A percentile compares a stretch with the other conserved stretches of the same genome.
Evolutionary conservation across 1,140 invertebrate species (phyloP).

Genomic region (Brachionus rotundiformis): DNA sequence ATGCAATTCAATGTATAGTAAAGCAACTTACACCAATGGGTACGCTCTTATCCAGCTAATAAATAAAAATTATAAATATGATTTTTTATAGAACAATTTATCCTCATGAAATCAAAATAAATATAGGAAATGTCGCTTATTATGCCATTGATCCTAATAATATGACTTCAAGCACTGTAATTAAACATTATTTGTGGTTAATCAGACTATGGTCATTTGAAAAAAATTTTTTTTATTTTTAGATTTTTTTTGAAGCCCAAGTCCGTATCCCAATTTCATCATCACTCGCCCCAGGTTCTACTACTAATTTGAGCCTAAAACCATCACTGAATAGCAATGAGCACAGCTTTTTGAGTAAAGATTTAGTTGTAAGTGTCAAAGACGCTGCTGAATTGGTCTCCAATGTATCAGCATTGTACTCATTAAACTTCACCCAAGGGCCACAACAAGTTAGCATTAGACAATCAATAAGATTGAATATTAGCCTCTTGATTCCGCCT

Average conservation of each 20-base stretch:
- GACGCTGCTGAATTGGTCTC: background rate
- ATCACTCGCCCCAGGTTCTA: background rate
- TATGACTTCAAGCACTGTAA: constrained; percentile 13
- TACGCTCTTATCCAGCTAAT: no score
- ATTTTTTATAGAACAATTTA: constrained; percentile 1
- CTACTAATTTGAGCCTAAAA: background rate
- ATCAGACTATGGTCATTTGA: no score
- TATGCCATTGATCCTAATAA: background rate
- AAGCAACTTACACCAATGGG: background rate
- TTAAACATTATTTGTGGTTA: background rate
- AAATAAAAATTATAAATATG: background rate
- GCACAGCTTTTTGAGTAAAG: background rate
- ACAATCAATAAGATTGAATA: background rate
- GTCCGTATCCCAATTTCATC: constrained; percentile 10
- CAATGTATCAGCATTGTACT: background rate
- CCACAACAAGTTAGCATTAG: background rate
- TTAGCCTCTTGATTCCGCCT: background rate
- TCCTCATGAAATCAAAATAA: background rate
- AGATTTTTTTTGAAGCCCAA: constrained; percentile 28
- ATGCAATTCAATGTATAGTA: background rate
- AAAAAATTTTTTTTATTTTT: no score
- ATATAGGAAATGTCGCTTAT: background rate
- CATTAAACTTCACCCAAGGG: background rate
- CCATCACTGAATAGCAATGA: background rate
- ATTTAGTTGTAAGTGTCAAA: background rate